A percentile compares a stretch with the other conserved stretches of the same genome.
Conservation (phyloP, 2,797 vertebrate species). For the Lindbergichthys nudifrons region DNA sequence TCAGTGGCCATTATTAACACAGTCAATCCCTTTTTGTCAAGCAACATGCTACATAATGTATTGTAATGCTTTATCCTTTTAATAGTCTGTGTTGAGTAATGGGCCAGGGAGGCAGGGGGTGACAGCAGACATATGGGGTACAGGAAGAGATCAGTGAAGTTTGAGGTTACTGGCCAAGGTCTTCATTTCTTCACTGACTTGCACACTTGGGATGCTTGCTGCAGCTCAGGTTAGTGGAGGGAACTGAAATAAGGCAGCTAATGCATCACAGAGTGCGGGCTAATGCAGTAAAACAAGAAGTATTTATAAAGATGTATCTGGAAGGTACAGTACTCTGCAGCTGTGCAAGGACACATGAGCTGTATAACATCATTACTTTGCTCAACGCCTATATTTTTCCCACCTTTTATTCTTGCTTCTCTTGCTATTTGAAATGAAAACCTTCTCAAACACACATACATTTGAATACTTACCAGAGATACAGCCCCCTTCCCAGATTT, state of each 20-base stretch:
- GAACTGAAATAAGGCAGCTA: conserved; percentile 65
- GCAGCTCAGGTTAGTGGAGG: conserved; percentile 64
- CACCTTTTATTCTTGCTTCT: neutral
- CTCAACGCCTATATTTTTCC: neutral
- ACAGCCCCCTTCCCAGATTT: conserved; percentile 7
- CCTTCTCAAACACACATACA: conserved; percentile 25
- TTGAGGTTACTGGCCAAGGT: conserved; percentile 79
- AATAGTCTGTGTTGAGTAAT: conserved; percentile 78
- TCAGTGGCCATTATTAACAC: conserved; percentile 80
- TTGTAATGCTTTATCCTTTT: conserved; percentile 75
- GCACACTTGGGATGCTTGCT: conserved; percentile 55
- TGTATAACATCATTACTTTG: conserved; percentile 13
- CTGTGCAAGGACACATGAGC: conserved; percentile 34
- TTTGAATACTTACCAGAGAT: conserved; percentile 15
- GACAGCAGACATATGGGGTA: conserved; percentile 72
- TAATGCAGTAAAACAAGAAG: conserved; percentile 58
- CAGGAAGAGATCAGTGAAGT: conserved; percentile 63
- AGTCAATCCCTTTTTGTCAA: conserved; percentile 80
- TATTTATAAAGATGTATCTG: conserved; percentile 55
- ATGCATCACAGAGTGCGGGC: conserved; percentile 61
- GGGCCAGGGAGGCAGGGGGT: conserved; percentile 62
- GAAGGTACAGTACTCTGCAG: conserved; percentile 25
- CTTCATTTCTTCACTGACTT: conserved; percentile 61
- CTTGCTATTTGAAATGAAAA: neutral
- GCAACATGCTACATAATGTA: conserved; percentile 74